phyloP scores from a whole-genome alignment of 2,888 invertebrate species.

The Pammene aurita region DNA sequence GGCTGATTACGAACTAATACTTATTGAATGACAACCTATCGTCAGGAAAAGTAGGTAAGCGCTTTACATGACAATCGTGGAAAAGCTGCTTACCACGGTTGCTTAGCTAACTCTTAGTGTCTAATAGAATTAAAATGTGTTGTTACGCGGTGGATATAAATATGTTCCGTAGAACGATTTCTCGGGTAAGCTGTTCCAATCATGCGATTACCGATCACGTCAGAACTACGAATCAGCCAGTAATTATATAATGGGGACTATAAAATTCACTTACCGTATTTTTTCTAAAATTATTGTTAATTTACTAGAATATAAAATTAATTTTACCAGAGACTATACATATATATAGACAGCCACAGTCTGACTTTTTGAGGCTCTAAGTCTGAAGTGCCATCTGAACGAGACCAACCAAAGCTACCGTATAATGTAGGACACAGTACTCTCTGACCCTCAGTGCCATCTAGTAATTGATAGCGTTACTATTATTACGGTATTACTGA shows the following conservation, averaged over 20 bases:
- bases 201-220: conserved; percentile 16
- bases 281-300: conserved; percentile 28
- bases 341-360: no score
- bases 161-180: neutral
- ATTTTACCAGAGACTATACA: no score
- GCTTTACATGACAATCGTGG: conserved; percentile 40
- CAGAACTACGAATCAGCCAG: neutral
- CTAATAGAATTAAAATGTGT: conserved; percentile 35
- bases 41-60: conserved; percentile 42
- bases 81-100: conserved; percentile 39
- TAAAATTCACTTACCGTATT: conserved; percentile 21
- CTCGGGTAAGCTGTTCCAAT: neutral
- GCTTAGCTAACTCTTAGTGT: conserved; percentile 32
- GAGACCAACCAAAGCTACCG: no score
- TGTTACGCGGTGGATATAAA: conserved; percentile 12
- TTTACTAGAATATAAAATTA: conserved; percentile 25
- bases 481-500: no score
- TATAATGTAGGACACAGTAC: no score
- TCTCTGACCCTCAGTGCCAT: no score
- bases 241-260: conserved; percentile 19
- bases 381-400: no score
- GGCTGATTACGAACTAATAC: conserved; percentile 37
- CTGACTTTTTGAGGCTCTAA: no score
- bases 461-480: no score
- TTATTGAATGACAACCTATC: conserved; percentile 39